Conservation (phyloP, 1,140 invertebrate genomes). For the Pachyrhynchus sulphureomaculatus region DNA sequence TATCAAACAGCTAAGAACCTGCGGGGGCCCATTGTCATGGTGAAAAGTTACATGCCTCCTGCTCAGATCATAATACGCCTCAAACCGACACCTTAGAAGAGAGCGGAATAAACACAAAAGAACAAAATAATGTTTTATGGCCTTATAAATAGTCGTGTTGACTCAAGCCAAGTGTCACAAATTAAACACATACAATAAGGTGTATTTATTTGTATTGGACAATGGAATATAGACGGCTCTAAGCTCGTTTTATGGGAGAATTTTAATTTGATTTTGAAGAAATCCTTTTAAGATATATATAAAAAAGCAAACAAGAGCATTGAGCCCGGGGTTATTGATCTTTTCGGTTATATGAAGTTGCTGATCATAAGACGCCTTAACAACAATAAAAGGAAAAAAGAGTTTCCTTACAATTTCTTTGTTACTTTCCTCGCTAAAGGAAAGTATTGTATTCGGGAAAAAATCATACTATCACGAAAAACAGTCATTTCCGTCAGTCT, state of each 20-base stretch:
- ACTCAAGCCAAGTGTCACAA: constrained; percentile 11
- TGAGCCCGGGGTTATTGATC: too few species aligned
- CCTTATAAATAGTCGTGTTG: constrained; percentile 33
- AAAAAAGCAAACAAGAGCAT: too few species aligned
- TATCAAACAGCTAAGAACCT: constrained; percentile 21
- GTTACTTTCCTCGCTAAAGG: too few species aligned
- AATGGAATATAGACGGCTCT: neutral
- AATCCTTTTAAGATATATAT: too few species aligned
- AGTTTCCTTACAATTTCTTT: too few species aligned
- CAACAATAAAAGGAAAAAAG: too few species aligned
- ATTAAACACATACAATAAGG: constrained; percentile 9
- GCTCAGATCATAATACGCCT: constrained; percentile 26
- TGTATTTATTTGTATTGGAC: constrained; percentile 10
- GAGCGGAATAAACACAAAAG: constrained; percentile 16
- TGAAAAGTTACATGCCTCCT: constrained; percentile 31
- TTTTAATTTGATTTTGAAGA: constrained; percentile 7
- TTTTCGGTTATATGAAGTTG: too few species aligned
- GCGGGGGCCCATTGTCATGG: constrained; percentile 29
- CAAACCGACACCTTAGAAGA: constrained; percentile 22
- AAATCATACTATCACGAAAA: too few species aligned
- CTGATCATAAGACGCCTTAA: too few species aligned
- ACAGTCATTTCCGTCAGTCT: too few species aligned
- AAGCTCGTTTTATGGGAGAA: neutral
- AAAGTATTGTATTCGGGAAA: too few species aligned
- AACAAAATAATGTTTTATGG: constrained; percentile 27